These are phyloP conservation scores for Merodon equestris DNA, from an alignment of 2,888 invertebrate species.

Conservation along the genomic window DNA sequence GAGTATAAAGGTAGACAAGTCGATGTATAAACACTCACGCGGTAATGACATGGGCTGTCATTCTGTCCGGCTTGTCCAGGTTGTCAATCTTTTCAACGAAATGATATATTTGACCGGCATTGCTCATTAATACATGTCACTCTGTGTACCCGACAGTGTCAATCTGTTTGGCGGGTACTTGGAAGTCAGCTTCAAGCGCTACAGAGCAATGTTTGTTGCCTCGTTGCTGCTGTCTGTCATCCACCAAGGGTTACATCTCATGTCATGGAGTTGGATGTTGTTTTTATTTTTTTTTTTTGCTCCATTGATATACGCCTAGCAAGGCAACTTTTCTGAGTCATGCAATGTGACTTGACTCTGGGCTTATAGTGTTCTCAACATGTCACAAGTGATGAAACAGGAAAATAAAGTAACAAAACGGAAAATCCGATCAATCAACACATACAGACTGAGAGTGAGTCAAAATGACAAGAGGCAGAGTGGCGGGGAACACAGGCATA, in stretches of 20 bases:
- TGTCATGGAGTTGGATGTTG: conserved; percentile 63
- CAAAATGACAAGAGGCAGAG: conserved; percentile 8
- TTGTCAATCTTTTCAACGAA: conserved; percentile 66
- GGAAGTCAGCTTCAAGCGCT: conserved; percentile 53
- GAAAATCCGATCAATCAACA: conserved; percentile 60
- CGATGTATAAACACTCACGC: conserved; percentile 28
- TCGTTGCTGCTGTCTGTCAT: conserved; percentile 55
- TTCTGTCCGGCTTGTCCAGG: conserved; percentile 61
- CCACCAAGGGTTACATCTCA: conserved; percentile 60
- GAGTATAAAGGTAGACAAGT: no score
- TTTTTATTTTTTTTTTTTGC: conserved; percentile 19
- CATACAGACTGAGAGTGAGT: conserved; percentile 17
- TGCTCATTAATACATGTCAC: conserved; percentile 67
- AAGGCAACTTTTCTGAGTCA: conserved; percentile 52
- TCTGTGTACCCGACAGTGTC: conserved; percentile 61
- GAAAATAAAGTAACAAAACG: conserved; percentile 41
- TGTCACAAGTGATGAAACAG: conserved; percentile 62
- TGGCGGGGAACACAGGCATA: neutral
- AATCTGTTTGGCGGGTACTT: conserved; percentile 53
- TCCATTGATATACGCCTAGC: conserved; percentile 35
- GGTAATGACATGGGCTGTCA: conserved; percentile 60
- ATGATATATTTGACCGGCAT: conserved; percentile 66
- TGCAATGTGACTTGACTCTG: conserved; percentile 47
- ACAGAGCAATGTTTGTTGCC: conserved; percentile 12
- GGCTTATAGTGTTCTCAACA: conserved; percentile 41